Base-by-base conservation (phyloP, 2,113 vertebrate species). In the pig (Sus scrofa) region DNA sequence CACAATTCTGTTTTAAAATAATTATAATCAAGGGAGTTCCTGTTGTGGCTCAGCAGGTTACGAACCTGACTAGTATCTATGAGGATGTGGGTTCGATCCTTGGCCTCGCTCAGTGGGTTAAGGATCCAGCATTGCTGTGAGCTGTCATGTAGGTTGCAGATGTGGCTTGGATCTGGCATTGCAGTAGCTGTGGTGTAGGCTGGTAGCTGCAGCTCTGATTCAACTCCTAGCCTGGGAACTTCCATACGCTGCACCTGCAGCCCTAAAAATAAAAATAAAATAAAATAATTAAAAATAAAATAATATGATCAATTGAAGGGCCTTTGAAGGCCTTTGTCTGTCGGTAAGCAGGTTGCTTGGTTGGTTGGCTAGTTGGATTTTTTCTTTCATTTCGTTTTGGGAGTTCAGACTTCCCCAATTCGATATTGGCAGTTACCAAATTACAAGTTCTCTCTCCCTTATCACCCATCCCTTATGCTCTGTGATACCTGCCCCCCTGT, bases 1-100 rank as follows among this genome's bases (percentile, higher is more conserved):
- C 20, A 63, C 30, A 91, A 77, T 65, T 93, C 2, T 37, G 39
- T 91, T 85, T 84, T 73, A 16, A 63, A 93, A 86, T 83, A 93
- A 75, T 62, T 86, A 67, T 56, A 18, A 62, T 37, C 54, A 54
- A 20, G 44, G 44, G 44, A 8, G 44, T 44, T 44, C 44, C 44
- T 8, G 8, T 44, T 44, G 44, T 44, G 8, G 44, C 44, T 44
- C 44, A 44, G 44, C 8, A 8, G 44, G 44, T 44, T 44, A 44
- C 44, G 8, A 44, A 44, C 44, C 44, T 44, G 44, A 44, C 44
- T 44, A 44, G 44, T 44, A 44, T 44, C 44, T 8, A 44, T 44
- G 44, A 44, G 44, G 44, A 44, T 44, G 44, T 44, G 44, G 44
- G 8, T 44, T 44, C 8, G 44, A 44, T 44, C 44, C 44, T 8